Base-by-base conservation (phyloP, 2,888 invertebrate species). In the Theretra japonica region DNA sequence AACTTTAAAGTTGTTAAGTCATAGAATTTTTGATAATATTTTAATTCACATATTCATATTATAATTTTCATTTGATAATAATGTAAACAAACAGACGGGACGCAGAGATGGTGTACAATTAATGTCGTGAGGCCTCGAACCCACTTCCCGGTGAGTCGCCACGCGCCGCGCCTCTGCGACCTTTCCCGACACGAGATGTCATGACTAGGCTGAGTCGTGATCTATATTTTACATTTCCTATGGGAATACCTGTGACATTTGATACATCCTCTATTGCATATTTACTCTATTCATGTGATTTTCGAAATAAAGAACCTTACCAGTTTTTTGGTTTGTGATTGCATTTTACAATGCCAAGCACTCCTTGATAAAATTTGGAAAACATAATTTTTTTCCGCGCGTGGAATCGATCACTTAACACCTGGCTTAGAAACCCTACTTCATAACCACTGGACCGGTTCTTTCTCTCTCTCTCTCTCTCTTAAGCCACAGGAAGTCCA, bases 111-210 rank as follows among this genome's bases (percentile, higher is more conserved):
- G 33, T 17, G 19, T 30, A 41, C 41, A 41, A n/a, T n/a, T n/a
- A 41, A 41, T 41, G 19, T 62, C 60, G 60, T 62, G 60, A 62
- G 60, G 33, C 60, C 60, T 33, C 60, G 33, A 62, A 62, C 60
- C 60, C 60, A 62, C 60, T 62, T 62, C 60, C 60, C 60, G 19
- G 60, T 33, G 8, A 19, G 53, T 53, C 41, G 21, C 60, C 60
- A 30, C 33, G 30, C 60, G n/a, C 60, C 30, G 30, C 30, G 30
- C 21, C 60, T 19, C 23, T 25, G n/a, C 53, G 53, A 53, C 28
- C 28, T 59, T 59, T 19, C 59, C 59, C 28, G 59, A 59, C 59
- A 59, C 59, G 28, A 53, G 50, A 28, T 59, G 59, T 59, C 59
- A 59, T 59, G 59, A 58, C 58, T 28, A 30, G 28, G 2, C 4